Percentiles rank a stretch among this genome's conserved stretches.
phyloP scores from a whole-genome alignment of 1,140 invertebrate genomes.

The Yoshiicerus persimilis region DNA sequence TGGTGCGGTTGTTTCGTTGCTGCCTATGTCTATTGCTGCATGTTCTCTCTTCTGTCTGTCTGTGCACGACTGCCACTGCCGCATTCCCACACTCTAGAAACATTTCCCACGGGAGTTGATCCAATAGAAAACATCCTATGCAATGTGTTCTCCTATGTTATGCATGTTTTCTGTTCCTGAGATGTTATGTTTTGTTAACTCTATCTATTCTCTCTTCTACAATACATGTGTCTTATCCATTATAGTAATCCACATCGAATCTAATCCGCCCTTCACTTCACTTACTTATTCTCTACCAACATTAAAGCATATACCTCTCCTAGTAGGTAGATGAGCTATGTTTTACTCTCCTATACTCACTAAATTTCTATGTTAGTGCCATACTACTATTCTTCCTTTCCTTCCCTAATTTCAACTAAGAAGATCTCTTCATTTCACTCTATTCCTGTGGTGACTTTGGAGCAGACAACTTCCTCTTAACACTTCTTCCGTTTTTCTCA shows the following conservation, averaged over 20 bases:
- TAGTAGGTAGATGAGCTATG: too few relatives aligned
- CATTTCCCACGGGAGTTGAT: conserved; percentile 23
- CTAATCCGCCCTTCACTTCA: neutral
- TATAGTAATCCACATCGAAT: conserved; percentile 9
- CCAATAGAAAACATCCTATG: neutral
- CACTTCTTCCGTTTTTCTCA: neutral
- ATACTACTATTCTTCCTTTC: neutral
- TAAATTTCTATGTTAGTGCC: too few relatives aligned
- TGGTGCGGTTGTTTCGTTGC: neutral
- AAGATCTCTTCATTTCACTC: conserved; percentile 6
- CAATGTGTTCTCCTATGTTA: neutral
- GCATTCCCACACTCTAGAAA: conserved; percentile 27
- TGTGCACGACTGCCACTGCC: conserved; percentile 14
- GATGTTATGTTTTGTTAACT: conserved; percentile 1
- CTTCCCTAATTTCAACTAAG: neutral
- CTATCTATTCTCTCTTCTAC: neutral
- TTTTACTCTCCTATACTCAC: too few relatives aligned
- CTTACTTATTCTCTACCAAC: neutral
- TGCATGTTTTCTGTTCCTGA: neutral
- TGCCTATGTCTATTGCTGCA: too few relatives aligned
- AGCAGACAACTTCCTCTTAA: neutral
- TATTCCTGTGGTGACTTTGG: conserved; percentile 1
- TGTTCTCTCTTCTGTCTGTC: neutral
- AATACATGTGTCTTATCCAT: conserved; percentile 17
- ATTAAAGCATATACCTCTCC: too few relatives aligned